Base-by-base conservation (phyloP, 2,797 vertebrate genomes). In the Eulemur mongoz region DNA sequence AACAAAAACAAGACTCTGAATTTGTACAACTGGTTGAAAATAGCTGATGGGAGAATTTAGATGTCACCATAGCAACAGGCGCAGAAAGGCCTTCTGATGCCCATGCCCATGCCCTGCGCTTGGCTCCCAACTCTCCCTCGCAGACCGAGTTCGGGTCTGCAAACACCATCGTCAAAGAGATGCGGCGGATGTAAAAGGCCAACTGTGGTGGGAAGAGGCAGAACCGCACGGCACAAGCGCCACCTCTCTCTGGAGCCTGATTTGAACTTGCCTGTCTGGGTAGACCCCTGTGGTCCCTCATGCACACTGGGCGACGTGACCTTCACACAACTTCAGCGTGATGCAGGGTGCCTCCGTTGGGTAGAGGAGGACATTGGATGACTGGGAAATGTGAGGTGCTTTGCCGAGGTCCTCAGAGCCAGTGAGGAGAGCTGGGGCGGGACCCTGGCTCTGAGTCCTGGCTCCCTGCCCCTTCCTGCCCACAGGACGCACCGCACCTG, bases 361-460 rank as follows among this genome's bases (percentile, higher is more conserved):
- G 6, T 27, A 2, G 0, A 54, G 48, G 35, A 8, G 81, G 40
- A 38, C 61, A 48, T 9, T 18, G 93, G 25, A 50, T 35, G 32
- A 38, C 23, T 32, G 23, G 52, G 35, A 11, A 0, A 40, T 12
- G 4, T 48, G 0, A 78, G 38, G 7, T 50, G 13, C 30, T 43
- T 75, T 59, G 23, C 65, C n/a, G 35, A 6, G 5, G 48, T 54
- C 35, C 59, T 81, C 30, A 48, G 7, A 70, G 32, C 43, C 80
- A 35, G 35, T 7, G 73, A 73, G 25, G 18, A 89, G 20, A 27
- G 7, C 30, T 40, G 4, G 4, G 30, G 65, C 57, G 0, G 0
- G 80, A 40, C 20, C 25, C 40, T 5, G 79, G 25, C 23, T 38
- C 61, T 50, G 20, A 57, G 25, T 40, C 52, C 25, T 32, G 4